phyloP scores from a whole-genome alignment of 2,113 vertebrate species.

The Poeciliopsis retropinna region DNA sequence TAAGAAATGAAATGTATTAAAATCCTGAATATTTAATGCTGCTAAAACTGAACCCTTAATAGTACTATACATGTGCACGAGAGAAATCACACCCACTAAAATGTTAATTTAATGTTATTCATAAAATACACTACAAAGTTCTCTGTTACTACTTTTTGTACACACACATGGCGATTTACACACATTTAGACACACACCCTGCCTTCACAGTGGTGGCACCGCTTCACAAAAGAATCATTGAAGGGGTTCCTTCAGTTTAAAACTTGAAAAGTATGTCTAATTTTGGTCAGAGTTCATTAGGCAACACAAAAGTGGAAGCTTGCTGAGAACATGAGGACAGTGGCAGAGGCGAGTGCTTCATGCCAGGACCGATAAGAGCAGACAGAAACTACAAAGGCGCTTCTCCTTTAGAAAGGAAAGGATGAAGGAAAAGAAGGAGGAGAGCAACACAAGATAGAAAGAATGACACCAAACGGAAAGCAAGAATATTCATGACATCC shows the following conservation, averaged over 20 bases:
- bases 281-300: slow-evolving; percentile 86
- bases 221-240: slow-evolving; percentile 81
- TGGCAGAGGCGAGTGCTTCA: slow-evolving; percentile 81
- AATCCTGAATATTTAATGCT: too few species aligned
- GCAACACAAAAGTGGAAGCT: slow-evolving; percentile 80
- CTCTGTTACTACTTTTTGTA: slow-evolving; percentile 48
- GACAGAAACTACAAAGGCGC: slow-evolving; percentile 78
- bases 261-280: slow-evolving; percentile 85
- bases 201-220: slow-evolving; percentile 66
- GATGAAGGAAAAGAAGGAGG: slow-evolving; percentile 60
- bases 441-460: slow-evolving; percentile 46
- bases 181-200: slow-evolving; percentile 40
- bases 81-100: slow-evolving; percentile 35
- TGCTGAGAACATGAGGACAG: slow-evolving; percentile 81
- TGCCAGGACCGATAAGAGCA: slow-evolving; percentile 78
- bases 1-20: too few species aligned
- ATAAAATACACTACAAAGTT: slow-evolving; percentile 73
- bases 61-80: not conserved
- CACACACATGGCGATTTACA: slow-evolving; percentile 12
- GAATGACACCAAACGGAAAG: slow-evolving; percentile 55
- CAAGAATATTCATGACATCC: slow-evolving; percentile 66
- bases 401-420: slow-evolving; percentile 68
- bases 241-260: slow-evolving; percentile 78
- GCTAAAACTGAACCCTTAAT: not conserved
- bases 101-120: slow-evolving; percentile 56